Evolutionary conservation across 1,140 invertebrate species (phyloP).

Genomic region (Leptonema lineaticorne): DNA sequence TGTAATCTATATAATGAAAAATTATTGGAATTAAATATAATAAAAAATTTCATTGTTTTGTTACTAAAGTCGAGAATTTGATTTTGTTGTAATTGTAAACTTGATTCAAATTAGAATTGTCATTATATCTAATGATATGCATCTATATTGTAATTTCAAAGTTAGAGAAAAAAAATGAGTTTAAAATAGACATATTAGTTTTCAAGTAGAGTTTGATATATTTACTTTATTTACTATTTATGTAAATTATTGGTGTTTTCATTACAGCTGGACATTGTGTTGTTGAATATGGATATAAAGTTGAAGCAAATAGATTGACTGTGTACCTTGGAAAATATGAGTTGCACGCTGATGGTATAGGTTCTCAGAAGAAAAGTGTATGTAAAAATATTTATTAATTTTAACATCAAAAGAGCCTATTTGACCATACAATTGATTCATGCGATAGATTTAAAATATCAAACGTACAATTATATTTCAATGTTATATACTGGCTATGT

Average conservation of each 20-base stretch:
- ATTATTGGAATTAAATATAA: too few relatives aligned
- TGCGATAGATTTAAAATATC: not conserved
- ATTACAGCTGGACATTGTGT: conserved; percentile 53
- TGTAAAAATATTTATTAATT: not conserved
- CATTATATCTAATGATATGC: not conserved
- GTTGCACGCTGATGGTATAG: conserved; percentile 32
- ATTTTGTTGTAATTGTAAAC: not conserved
- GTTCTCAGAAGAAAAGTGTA: conserved; percentile 24
- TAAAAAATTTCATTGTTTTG: too few relatives aligned
- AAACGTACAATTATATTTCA: not conserved
- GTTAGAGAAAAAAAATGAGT: too few relatives aligned
- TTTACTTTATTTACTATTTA: too few relatives aligned
- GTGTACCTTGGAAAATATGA: conserved; percentile 45
- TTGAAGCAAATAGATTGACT: conserved; percentile 43
- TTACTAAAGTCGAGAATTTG: not conserved
- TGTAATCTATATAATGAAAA: too few relatives aligned
- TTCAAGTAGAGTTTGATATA: too few relatives aligned
- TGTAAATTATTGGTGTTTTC: too few relatives aligned
- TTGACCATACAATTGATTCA: too few relatives aligned
- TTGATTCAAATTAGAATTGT: not conserved
- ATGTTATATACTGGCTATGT: not conserved
- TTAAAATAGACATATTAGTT: too few relatives aligned
- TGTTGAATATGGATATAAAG: conserved; percentile 40
- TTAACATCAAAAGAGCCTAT: not conserved
- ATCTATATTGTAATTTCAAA: too few relatives aligned